Conservation (phyloP, 2,113 vertebrate genomes). For the Pseudorasbora parva region DNA sequence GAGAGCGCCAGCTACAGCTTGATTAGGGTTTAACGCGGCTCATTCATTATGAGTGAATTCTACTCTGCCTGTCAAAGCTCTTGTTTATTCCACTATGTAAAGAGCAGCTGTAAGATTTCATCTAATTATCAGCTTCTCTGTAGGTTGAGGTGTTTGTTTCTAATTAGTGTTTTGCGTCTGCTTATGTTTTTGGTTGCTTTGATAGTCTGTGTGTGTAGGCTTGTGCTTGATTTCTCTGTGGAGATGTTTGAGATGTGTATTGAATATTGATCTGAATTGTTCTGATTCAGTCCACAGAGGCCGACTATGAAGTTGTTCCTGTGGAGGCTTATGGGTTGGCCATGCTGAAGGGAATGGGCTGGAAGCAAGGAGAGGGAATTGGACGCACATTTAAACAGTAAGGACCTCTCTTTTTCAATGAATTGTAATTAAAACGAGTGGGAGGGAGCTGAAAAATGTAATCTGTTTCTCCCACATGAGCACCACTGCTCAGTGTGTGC, state of each 20-base stretch:
- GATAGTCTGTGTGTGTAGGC: background rate
- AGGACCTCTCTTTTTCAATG: conserved; percentile 56
- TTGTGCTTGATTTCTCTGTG: background rate
- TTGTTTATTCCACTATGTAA: background rate
- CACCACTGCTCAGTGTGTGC: no score
- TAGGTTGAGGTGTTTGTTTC: conserved; percentile 19
- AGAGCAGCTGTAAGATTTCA: conserved; percentile 36
- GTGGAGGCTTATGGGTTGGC: conserved; percentile 87
- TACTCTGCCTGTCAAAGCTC: background rate
- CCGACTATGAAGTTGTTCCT: conserved; percentile 84
- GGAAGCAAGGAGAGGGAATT: conserved; percentile 85
- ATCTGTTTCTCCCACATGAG: no score
- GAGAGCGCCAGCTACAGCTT: conserved; percentile 9
- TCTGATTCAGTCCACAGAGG: conserved; percentile 78
- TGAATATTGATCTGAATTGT: conserved; percentile 27
- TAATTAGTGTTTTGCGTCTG: background rate
- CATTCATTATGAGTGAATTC: background rate
- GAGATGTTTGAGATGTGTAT: conserved; percentile 39
- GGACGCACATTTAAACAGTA: conserved; percentile 89
- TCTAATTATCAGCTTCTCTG: conserved; percentile 44
- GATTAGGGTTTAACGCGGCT: background rate
- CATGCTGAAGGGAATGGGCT: conserved; percentile 92
- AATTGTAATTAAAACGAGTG: no score
- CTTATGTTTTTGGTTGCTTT: conserved; percentile 16
- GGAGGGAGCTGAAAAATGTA: no score